Evolutionary conservation across 1,140 invertebrate species (phyloP).

Genomic region (Ceratoteleas bidentatus): DNA sequence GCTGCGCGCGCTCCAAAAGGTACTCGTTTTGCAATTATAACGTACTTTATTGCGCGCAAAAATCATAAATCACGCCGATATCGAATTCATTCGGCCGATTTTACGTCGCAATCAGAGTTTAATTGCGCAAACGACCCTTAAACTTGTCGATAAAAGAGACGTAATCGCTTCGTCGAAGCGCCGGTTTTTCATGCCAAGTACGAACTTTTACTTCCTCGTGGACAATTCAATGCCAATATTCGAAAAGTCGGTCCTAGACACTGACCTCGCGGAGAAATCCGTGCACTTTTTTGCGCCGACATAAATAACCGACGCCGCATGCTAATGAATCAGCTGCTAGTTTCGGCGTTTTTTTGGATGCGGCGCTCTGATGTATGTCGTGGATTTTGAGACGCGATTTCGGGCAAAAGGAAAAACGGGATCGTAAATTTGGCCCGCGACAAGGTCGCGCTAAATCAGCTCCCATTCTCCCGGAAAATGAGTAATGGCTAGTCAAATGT

Average conservation of each 20-base stretch:
- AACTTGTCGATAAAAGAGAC: slow-evolving; percentile 14
- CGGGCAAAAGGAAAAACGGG: neutral
- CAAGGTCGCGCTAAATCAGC: slow-evolving; percentile 10
- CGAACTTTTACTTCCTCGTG: slow-evolving; percentile 5
- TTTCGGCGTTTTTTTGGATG: slow-evolving; percentile 7
- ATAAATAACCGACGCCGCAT: slow-evolving; percentile 26
- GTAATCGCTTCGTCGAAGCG: neutral
- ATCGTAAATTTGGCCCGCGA: slow-evolving; percentile 4
- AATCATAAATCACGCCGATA: slow-evolving; percentile 5
- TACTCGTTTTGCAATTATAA: neutral
- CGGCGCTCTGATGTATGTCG: slow-evolving; percentile 17
- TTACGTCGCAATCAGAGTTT: slow-evolving; percentile 15
- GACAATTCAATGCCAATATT: slow-evolving; percentile 26
- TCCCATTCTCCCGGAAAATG: neutral
- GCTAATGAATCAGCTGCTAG: slow-evolving; percentile 11
- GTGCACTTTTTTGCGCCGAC: neutral
- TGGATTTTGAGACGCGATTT: slow-evolving; percentile 5
- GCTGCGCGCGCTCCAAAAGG: neutral
- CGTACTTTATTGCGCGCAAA: slow-evolving; percentile 6
- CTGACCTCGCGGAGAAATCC: slow-evolving; percentile 29
- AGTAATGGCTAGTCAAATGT: neutral
- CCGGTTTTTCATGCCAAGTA: neutral
- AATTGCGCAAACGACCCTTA: slow-evolving; percentile 12
- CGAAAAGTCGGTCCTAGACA: slow-evolving; percentile 25
- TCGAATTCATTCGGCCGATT: slow-evolving; percentile 1